phyloP scores from a whole-genome alignment of 2,888 invertebrate genomes.

The Falcaria lacertinaria region DNA sequence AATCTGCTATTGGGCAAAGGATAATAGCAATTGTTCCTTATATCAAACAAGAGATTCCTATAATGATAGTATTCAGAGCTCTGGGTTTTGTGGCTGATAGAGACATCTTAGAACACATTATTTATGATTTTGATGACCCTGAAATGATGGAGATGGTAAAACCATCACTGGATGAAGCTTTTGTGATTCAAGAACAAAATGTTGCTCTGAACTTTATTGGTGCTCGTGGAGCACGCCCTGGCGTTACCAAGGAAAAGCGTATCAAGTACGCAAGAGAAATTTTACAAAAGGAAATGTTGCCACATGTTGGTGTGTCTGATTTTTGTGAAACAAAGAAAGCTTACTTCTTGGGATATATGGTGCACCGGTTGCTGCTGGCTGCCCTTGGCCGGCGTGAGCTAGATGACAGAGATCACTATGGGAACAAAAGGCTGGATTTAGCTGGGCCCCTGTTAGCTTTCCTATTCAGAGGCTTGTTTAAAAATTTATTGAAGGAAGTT shows the following conservation, averaged over 20 bases:
- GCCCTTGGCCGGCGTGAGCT: constrained; percentile 97
- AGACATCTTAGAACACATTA: constrained; percentile 99
- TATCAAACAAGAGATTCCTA: constrained; percentile 99
- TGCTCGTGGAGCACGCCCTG: constrained; percentile 96
- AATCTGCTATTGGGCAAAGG: constrained; percentile 98
- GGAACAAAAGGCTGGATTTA: constrained; percentile 98
- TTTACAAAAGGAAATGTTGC: constrained; percentile 99
- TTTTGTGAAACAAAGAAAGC: constrained; percentile 99
- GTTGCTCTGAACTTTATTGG: constrained; percentile 99
- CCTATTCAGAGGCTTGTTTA: constrained; percentile 96
- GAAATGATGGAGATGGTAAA: constrained; percentile 99
- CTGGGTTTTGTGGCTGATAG: constrained; percentile 99
- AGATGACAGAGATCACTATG: constrained; percentile 99
- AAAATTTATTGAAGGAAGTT: constrained; percentile 98
- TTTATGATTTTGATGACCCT: constrained; percentile 99
- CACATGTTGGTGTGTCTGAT: constrained; percentile 99
- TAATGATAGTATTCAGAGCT: constrained; percentile 99
- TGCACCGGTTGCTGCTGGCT: constrained; percentile 95
- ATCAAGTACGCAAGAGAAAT: constrained; percentile 99
- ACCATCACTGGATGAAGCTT: constrained; percentile 99
- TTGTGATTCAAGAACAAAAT: constrained; percentile 99
- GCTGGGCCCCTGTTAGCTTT: constrained; percentile 98
- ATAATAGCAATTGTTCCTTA: constrained; percentile 99
- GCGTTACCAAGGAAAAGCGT: constrained; percentile 99
- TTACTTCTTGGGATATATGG: constrained; percentile 99